Evolutionary conservation across 2,113 vertebrate species (phyloP).

Genomic region (Argyrosomus japonicus): DNA sequence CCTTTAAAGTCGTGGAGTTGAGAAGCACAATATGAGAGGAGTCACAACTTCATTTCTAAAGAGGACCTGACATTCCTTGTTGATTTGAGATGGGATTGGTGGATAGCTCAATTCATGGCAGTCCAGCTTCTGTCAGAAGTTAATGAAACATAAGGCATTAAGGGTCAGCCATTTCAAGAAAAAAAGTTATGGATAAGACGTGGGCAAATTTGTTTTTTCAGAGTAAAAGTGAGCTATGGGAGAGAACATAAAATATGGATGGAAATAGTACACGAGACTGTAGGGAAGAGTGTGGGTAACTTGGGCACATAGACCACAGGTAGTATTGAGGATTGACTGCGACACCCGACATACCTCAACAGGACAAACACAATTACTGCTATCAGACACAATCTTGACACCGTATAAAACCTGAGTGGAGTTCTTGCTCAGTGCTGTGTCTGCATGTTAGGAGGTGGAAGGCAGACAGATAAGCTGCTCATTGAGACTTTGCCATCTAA

Average conservation of each 20-base stretch:
- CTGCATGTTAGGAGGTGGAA: neutral
- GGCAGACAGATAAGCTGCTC: neutral
- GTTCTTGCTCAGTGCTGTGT: neutral
- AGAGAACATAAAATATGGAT: neutral
- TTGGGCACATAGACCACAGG: neutral
- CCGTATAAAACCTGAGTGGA: neutral
- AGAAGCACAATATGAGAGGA: no score
- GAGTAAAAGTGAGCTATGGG: neutral
- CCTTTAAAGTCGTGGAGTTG: no score
- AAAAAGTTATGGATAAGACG: neutral
- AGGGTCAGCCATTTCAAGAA: neutral
- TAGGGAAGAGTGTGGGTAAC: neutral
- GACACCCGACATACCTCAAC: neutral
- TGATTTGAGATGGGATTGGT: neutral
- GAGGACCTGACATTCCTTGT: neutral
- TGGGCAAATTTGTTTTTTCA: neutral
- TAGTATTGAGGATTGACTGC: neutral
- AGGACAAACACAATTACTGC: neutral
- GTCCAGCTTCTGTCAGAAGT: neutral
- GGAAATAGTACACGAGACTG: neutral
- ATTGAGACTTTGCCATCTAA: neutral
- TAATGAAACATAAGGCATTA: neutral
- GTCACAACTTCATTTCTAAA: no score
- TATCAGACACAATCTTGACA: neutral
- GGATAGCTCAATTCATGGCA: neutral